Base-by-base conservation (phyloP, 2,113 vertebrate species). In the Erythrocercus mccallii region DNA sequence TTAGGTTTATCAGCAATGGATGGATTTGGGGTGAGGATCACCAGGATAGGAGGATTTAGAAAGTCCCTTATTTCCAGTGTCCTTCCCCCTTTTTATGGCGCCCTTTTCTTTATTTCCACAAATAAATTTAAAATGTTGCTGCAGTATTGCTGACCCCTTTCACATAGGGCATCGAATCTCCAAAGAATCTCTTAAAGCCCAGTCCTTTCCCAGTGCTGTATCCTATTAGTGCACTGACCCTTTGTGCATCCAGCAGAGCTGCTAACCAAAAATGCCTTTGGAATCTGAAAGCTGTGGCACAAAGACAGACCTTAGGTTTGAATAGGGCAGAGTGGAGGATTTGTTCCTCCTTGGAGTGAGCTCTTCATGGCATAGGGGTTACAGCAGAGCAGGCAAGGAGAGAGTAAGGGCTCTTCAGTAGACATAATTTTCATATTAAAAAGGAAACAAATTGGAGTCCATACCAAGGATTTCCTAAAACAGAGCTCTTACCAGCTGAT, bases 151-250 rank as follows among this genome's bases (percentile, higher is more conserved):
- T 92, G 81, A 91, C 76, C 94, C 86, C 88, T 95, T 96, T 86
- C 81, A 90, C 38, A 42, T 33, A 81, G 81, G 90, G 70, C 95
- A 77, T 86, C 87, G 93, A 94, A 95, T 51, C 71, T 94, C 71
- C 76, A 92, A 93, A 89, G 84, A 83, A 94, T 88, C 53, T 27
- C 70, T 73, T 74, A 45, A 81, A 80, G 60, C 53, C 40, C 69
- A 81, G 70, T 92, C 73, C 94, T 92, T 94, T 94, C 94, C 88
- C 96, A 92, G 60, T 92, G 72, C 45, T 86, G 81, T 92, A 95
- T 93, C 90, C 94, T 94, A 96, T 95, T 96, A 94, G 81, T 83
- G 93, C 94, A 94, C 70, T 96, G 94, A 96, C 91, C 96, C 95
- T 93, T 95, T 93, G 84, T 86, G 86, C 74, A 95, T 94, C 93